Evolutionary conservation across 2,797 vertebrate genomes (phyloP), one percentile per base, ranked within the genome.

Genomic region (Amblyraja radiata): DNA sequence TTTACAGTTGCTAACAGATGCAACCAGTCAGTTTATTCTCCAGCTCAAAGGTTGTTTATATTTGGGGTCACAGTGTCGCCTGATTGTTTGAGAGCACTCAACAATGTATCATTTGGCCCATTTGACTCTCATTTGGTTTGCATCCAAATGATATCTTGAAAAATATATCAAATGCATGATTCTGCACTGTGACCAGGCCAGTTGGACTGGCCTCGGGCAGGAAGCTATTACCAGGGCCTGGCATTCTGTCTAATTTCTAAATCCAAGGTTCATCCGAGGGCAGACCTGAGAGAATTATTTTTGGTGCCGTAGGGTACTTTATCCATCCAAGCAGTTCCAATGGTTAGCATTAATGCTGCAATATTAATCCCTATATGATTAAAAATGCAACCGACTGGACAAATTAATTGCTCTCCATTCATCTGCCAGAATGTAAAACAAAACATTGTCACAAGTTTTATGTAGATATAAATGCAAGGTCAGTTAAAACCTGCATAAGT

Each of bases 61-160:
- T 63, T 16, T 65, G 83, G 58, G 28, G 28, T 58, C 61, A 54
- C 81, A 61, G 54, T 58, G 46, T 84, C 46, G 46, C 46, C 23
- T 84, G 54, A 84, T 84, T 84, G 61, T n/a, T 36, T 36, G 18
- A 73, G 68, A 91, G 68, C 88, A 74, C 11, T 91, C 88, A 91
- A 46, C 39, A 91, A 74, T 25, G 36, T 32, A 73, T 91, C 88
- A 91, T 18, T 73, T 46, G 88, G 68, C 65, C 11, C 88, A 91
- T 46, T 46, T 91, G 68, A 73, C 65, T 73, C 71, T 6, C 21
- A 10, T 91, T 91, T 91, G 88, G 88, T 91, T 46, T 46, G 36
- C 39, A 91, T 73, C 68, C 88, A 74, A 91, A 73, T 91, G 88
- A 73, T 91, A 25, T 39, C 88, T 74, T 91, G 88, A 73, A 91